Evolutionary conservation across 2,888 invertebrate species (phyloP).

Genomic region (Eristalis arbustorum): DNA sequence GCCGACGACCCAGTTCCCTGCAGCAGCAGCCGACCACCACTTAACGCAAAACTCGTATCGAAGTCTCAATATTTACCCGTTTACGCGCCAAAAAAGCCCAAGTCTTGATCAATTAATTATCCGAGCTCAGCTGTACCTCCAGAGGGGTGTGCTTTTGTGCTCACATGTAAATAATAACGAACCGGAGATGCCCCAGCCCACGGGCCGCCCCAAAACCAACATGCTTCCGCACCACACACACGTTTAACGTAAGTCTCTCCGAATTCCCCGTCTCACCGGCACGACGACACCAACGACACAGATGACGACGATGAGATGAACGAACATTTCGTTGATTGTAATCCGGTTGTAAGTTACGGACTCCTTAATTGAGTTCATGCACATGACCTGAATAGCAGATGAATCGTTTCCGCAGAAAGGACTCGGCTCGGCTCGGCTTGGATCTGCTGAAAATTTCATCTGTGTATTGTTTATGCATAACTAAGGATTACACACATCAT

Average conservation of each 20-base stretch:
- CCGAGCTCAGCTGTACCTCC: slow-evolving; percentile 24
- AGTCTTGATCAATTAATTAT: slow-evolving; percentile 62
- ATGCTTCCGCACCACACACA: not conserved
- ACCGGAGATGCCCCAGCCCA: slow-evolving; percentile 1
- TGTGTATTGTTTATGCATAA: slow-evolving; percentile 65
- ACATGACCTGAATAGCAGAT: slow-evolving; percentile 66
- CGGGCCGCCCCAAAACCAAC: not conserved
- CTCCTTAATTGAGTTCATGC: slow-evolving; percentile 69
- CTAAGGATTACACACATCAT: slow-evolving; percentile 33
- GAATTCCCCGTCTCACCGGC: slow-evolving; percentile 9
- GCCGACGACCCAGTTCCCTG: not conserved
- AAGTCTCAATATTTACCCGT: slow-evolving; percentile 31
- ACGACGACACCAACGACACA: not conserved
- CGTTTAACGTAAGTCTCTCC: slow-evolving; percentile 19
- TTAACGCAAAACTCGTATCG: not conserved
- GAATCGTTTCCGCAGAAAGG: slow-evolving; percentile 56
- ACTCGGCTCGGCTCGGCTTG: not conserved
- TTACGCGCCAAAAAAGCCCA: slow-evolving; percentile 18
- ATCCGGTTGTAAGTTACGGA: slow-evolving; percentile 69
- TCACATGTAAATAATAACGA: slow-evolving; percentile 59
- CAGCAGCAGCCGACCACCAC: not conserved
- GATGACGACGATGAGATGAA: slow-evolving; percentile 33
- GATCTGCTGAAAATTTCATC: slow-evolving; percentile 56
- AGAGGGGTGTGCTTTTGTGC: slow-evolving; percentile 2
- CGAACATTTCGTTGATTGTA: slow-evolving; percentile 66